Evolutionary conservation across 2,113 vertebrate species (phyloP), one percentile per base, ranked within the genome.

Genomic region (Phalacrocorax aristotelis): DNA sequence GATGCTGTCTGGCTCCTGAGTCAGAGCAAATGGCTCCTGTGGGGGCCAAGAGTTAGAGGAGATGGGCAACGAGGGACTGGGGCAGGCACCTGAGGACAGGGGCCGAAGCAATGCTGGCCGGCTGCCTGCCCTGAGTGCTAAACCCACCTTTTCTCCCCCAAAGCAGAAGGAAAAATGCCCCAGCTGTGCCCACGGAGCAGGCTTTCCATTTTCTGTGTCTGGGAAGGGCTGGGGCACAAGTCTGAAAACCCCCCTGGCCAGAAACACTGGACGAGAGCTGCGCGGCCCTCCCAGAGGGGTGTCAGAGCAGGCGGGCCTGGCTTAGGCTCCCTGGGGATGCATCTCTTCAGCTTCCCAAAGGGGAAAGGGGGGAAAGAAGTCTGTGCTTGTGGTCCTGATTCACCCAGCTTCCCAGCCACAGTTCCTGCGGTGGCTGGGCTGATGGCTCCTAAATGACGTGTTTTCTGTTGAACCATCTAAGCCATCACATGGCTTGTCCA

Each of bases 381-480:
- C 82, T 80, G 54, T 27, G 11, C 22, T n/a, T 0, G 0, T 6
- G 1, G 34, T 57, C 66, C 87, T 48, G 48, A 40, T 68, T 69
- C 52, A 36, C 20, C 13, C 49, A 54, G 18, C 13, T 80, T 83
- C 38, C 65, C 2, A 0, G 40, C 34, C 64, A 17, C 0, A 0
- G 17, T 13, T 83, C 71, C 46, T 4, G 1, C 57, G 65, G 66
- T 10, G 32, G 26, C 61, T 22, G 1, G 0, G 36, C 80, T 77
- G 77, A 25, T 0, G 0, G 22, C 42, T 83, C 60, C 72, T 61
- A 30, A 83, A 46, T 23, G 7, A 27, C 0, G 0, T 22, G 5
- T 58, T 65, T 64, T 65, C 27, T 65, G 5, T 57, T 86, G 57
- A 75, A 40, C 38, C 10, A 15, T 30, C 30, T 36, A 25, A 84